Percentiles rank a stretch among this genome's conserved stretches.
These are phyloP conservation scores for Hemibagrus wyckioides DNA, from an alignment of 2,113 vertebrate species.

Conservation along the genomic window DNA sequence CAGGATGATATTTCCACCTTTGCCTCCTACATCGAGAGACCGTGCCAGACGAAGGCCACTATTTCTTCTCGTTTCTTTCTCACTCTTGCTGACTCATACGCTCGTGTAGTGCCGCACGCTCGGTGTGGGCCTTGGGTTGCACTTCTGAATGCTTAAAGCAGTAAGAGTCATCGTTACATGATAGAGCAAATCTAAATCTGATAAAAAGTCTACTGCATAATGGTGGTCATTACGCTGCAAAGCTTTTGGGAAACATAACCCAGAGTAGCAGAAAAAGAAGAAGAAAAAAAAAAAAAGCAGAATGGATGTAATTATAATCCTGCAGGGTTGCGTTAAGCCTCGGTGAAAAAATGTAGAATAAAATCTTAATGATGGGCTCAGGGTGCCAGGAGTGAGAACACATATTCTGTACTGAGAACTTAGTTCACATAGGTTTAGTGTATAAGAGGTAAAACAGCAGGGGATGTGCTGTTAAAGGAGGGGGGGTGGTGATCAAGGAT, in stretches of 20 bases:
- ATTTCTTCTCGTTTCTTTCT: not conserved
- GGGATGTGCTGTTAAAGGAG: not conserved
- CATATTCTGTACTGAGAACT: not conserved
- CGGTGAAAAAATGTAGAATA: not conserved
- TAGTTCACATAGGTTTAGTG: not conserved
- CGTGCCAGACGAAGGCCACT: not conserved
- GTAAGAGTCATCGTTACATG: not conserved
- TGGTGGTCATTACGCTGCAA: slow-evolving; percentile 16
- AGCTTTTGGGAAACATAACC: not conserved
- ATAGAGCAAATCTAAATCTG: not conserved
- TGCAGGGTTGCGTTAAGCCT: not conserved
- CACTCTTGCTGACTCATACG: not conserved
- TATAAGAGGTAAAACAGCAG: not conserved
- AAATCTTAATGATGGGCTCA: not conserved
- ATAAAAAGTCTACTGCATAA: not conserved
- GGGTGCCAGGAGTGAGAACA: not conserved
- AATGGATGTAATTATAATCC: not conserved
- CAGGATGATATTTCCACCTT: slow-evolving; percentile 3
- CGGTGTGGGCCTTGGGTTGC: not conserved
- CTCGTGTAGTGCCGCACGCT: not conserved
- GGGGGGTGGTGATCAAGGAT: not conserved
- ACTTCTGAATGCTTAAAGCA: slow-evolving; percentile 5
- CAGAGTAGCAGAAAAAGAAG: too few species aligned
- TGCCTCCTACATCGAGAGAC: slow-evolving; percentile 1
- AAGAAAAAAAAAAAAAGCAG: not conserved